Base-by-base conservation (phyloP, 2,888 invertebrate genomes). In the Phlogophora meticulosa region DNA sequence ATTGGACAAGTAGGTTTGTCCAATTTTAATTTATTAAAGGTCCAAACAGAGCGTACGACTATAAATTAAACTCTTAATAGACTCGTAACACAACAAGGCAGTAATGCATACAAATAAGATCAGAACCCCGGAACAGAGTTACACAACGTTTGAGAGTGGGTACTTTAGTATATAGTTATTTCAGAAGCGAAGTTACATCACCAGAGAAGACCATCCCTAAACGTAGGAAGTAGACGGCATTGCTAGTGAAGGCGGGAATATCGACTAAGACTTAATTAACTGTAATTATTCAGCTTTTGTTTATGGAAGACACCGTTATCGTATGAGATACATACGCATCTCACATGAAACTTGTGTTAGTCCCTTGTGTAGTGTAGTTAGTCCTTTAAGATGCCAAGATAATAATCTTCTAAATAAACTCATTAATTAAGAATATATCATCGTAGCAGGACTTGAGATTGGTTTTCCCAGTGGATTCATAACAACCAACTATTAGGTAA, bases 81-180 rank as follows among this genome's bases (percentile, higher is more conserved):
- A 49, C 20, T 69, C 67, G 28, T 49, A 68, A 69, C 46, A 40
- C 10, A 67, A 48, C 48, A n/a, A 52, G 46, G 7, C 34, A 40
- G 13, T 52, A 70, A 69, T 48, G 11, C 15, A 48, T 43, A 32
- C 32, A 71, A 71, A 69, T 43, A 63, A 49, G 36, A 80, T 71
- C 70, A 82, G 81, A 80, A 73, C 73, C 83, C 83, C 85, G 85
- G 85, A 86, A 86, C 78, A 72, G 17, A 51, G 4, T 88, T 85
- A 73, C 69, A 67, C 71, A 85, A 86, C 65, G 52, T 45, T 36
- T 46, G 56, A 57, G 60, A 63, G 61, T 58, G 42, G 49, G 42
- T 57, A 28, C 7, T 32, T 28, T 51, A 38, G n/a, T 51, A 38
- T 34, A 36, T 53, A 61, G 70, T 51, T 48, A 65, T 79, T 81